Evolutionary conservation across 1,140 invertebrate species (phyloP), one percentile per base, ranked within the genome.

Genomic region (Papilio glaucus): DNA sequence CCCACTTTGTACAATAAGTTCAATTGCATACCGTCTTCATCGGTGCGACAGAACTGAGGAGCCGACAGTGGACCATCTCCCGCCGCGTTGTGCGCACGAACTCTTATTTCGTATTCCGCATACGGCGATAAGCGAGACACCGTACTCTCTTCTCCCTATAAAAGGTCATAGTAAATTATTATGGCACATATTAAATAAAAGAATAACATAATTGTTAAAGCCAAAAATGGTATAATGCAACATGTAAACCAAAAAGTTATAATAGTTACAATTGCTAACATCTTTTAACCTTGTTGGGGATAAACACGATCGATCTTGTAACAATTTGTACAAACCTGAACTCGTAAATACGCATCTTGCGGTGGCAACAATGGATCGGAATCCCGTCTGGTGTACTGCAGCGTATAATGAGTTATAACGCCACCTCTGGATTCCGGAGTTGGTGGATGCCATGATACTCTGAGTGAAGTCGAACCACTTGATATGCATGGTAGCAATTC

Each of bases 91-190:
- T 96, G 97, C 12, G 97, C 97, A 72, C 97, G 90, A 0, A 98
- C 96, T 80, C 96, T 95, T 57, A 98, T 95, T 53, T 97, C 97
- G 88, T 98, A 98, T 90, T 97, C 97, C 15, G 96, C 95, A 77
- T 95, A 96, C 77, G 97, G 96, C 39, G 95, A 94, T 42, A 97
- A 84, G 0, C 96, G 95, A 77, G 96, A 87, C 95, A 96, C 75
- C 93, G 94, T 87, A 94, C 91, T 79, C 75, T 91, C 87, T 80
- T 90, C 85, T 39, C 89, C 86, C 89, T 85, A 42, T 74, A 45
- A 63, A 6, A 33, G 6, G 29, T 33, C 29, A 33, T 33, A 33
- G 29, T 33, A 2, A 33, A 33, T 33, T 33, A 33, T 33, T 33
- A 33, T 33, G 29, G 6, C 2, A 33, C 29, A 3, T 33, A n/a